phyloP scores from a whole-genome alignment of 1,140 invertebrate species.

The Triops cancriformis region DNA sequence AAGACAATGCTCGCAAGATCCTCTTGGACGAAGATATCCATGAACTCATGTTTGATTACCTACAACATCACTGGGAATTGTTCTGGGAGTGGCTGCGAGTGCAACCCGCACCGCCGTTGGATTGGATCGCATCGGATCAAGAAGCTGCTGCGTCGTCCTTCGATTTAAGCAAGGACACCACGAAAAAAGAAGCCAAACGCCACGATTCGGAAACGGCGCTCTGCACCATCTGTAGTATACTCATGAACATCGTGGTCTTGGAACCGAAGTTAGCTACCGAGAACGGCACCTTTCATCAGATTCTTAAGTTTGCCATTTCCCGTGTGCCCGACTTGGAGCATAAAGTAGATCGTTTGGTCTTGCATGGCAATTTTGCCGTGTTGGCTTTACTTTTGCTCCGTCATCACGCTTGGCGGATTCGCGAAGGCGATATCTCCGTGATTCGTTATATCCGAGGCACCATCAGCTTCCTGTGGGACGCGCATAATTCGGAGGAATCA shows the following conservation, averaged over 20 bases:
- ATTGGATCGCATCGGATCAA: conserved; percentile 23
- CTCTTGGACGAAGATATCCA: conserved; percentile 56
- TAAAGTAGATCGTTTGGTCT: conserved; percentile 68
- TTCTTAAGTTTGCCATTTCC: conserved; percentile 77
- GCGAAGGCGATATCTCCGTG: conserved; percentile 32
- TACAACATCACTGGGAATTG: conserved; percentile 75
- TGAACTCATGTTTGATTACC: conserved; percentile 64
- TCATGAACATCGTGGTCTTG: conserved; percentile 84
- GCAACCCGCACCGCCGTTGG: conserved; percentile 23
- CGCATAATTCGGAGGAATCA: conserved; percentile 67
- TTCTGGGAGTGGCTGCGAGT: conserved; percentile 46
- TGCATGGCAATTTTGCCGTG: conserved; percentile 74
- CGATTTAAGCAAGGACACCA: neutral
- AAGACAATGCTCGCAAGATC: conserved; percentile 73
- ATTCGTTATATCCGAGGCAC: conserved; percentile 61
- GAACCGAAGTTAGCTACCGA: conserved; percentile 72
- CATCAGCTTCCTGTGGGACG: conserved; percentile 84
- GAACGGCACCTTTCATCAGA: conserved; percentile 60
- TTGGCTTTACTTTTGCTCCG: conserved; percentile 73
- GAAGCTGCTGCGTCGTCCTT: neutral
- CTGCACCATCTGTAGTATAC: conserved; percentile 77
- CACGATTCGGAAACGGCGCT: conserved; percentile 67
- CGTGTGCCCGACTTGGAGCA: conserved; percentile 75
- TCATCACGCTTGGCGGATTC: conserved; percentile 45
- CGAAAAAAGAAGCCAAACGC: conserved; percentile 15